Conservation (phyloP, 2,888 invertebrate genomes). For the Sesia apiformis region DNA sequence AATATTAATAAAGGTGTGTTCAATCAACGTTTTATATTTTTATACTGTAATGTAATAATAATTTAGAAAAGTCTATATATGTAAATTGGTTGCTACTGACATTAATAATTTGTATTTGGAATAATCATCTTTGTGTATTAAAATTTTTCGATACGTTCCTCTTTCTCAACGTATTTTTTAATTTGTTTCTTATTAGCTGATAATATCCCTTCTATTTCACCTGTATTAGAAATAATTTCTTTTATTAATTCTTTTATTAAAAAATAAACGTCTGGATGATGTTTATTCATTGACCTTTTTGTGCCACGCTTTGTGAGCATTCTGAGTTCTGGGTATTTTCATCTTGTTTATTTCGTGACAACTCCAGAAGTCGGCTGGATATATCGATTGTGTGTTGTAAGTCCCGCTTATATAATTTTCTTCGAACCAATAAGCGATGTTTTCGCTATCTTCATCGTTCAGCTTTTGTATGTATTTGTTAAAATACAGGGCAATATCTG, state of each 20-base stretch:
- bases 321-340: slow-evolving; percentile 3
- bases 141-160: background rate
- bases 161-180: background rate
- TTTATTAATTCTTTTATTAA: slow-evolving; percentile 1
- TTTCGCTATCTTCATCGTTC: background rate
- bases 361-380: slow-evolving; percentile 3
- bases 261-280: slow-evolving; percentile 2
- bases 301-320: slow-evolving; percentile 5
- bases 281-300: slow-evolving; percentile 3
- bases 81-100: background rate
- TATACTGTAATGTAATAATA: no score
- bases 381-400: slow-evolving; percentile 2
- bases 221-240: background rate
- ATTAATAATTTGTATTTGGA: background rate
- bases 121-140: background rate
- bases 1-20: no score
- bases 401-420: slow-evolving; percentile 3
- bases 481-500: background rate
- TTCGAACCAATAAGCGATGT: slow-evolving; percentile 3
- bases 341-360: slow-evolving; percentile 4
- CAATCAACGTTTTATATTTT: no score
- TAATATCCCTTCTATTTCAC: background rate
- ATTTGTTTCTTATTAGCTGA: background rate
- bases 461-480: background rate
- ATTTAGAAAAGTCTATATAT: background rate